Base-by-base conservation (phyloP, 2,113 vertebrate genomes). In the Marmota flaviventris region DNA sequence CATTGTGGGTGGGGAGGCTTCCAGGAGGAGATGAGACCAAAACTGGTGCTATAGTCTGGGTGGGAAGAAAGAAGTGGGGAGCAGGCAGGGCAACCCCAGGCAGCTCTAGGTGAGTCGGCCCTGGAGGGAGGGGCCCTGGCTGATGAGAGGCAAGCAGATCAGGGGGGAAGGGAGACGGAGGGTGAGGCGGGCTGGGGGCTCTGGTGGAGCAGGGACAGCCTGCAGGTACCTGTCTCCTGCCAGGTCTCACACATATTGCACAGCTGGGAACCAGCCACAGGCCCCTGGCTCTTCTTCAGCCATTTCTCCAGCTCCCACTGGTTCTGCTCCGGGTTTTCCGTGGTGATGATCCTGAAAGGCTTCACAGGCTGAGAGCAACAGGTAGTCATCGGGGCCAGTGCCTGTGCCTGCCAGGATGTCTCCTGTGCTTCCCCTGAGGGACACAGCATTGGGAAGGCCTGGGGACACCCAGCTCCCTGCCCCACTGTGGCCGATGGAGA, bases 311-410 rank as follows among this genome's bases (percentile, higher is more conserved):
- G 96, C 98, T 98, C 98, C 56, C 0, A 4, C 11, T 96, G 81
- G 85, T 98, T 98, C 96, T 16, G 77, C 1, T 98, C 92, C 0
- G 48, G 17, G 22, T 91, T 98, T 85, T 98, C 98, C 2, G 96
- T 94, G 73, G 97, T 32, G 0, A 97, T 87, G 56, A 98, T 96
- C 92, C 98, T 95, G 75, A 77, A 97, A 98, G 84, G 2, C 25
- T 82, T 98, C 91, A 0, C 97, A 98, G 9, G 98, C 98, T 0
- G 98, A 98, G 13, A 99, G 97, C 1, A 98, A 78, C 76, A n/a
- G n/a, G n/a, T n/a, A n/a, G n/a, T n/a, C n/a, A n/a, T n/a, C n/a
- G n/a, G 98, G 98, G 45, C 98, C 97, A 0, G 97, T 92, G 79
- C 97, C 95, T 0, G 98, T 61, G 0, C 98, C 98, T 0, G 95